Percentiles rank a stretch among this genome's conserved stretches.
Evolutionary conservation across 2,797 vertebrate genomes (phyloP).

Genomic region (Gallinago solitaria): DNA sequence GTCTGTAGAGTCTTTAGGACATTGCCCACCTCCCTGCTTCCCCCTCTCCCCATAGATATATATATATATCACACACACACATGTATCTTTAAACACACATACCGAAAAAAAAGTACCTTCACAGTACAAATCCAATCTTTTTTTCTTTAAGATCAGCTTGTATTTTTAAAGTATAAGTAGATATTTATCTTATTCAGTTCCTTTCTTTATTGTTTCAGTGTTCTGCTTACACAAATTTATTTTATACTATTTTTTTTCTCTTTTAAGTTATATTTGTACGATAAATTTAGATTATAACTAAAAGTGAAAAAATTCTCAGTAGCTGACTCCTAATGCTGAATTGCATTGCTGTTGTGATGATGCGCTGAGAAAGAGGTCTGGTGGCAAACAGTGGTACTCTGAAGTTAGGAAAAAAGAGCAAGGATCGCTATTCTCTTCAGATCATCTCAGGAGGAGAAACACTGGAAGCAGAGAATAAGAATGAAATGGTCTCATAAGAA

Average conservation of each 20-base stretch:
- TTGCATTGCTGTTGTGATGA: neutral
- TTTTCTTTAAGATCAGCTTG: neutral
- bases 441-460: neutral
- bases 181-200: neutral
- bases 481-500: neutral
- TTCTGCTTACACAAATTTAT: neutral
- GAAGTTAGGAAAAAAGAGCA: neutral
- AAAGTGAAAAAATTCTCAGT: neutral
- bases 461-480: neutral
- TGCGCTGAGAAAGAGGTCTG: neutral
- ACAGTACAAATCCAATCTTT: slow-evolving; percentile 8
- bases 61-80: neutral
- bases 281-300: neutral
- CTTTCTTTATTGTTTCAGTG: neutral
- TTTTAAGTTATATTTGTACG: neutral
- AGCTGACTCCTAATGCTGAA: neutral
- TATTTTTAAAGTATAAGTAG: neutral
- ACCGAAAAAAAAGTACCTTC: slow-evolving; percentile 19
- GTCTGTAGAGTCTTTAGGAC: neutral
- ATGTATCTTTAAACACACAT: neutral
- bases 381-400: neutral
- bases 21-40: neutral
- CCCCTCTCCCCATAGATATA: neutral
- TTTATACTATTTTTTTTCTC: neutral
- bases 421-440: neutral